phyloP scores from a whole-genome alignment of 2,113 vertebrate genomes.

The Tychaedon coryphoeus region DNA sequence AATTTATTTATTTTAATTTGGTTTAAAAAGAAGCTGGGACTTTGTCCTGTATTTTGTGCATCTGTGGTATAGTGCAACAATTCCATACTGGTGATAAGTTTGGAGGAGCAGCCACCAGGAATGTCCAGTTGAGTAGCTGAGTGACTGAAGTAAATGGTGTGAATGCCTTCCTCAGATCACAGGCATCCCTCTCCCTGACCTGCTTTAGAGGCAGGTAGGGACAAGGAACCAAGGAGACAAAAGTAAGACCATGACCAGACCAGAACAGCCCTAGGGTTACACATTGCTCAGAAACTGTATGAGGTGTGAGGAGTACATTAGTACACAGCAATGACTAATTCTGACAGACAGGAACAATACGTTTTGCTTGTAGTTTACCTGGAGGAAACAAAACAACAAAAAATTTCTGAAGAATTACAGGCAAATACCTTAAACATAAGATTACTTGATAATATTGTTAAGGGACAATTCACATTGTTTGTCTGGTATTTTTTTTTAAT shows the following conservation, averaged over 20 bases:
- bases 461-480: background rate
- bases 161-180: background rate
- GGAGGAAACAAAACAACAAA: background rate
- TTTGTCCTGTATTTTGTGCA: background rate
- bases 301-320: background rate
- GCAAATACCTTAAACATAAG: background rate
- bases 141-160: background rate
- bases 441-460: background rate
- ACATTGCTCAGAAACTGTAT: background rate
- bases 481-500: background rate
- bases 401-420: background rate
- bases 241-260: background rate
- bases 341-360: background rate
- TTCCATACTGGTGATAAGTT: background rate
- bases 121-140: background rate
- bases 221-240: background rate
- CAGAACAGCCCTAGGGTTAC: background rate
- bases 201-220: background rate
- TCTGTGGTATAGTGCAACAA: background rate
- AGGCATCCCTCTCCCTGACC: background rate
- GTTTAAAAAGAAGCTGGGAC: background rate
- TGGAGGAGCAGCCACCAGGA: background rate
- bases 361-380: background rate
- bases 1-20: background rate
- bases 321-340: background rate